Percentiles rank a stretch among this genome's conserved stretches.
Conservation (phyloP, 2,797 vertebrate species). For the Hypotaenidia philippensis region DNA sequence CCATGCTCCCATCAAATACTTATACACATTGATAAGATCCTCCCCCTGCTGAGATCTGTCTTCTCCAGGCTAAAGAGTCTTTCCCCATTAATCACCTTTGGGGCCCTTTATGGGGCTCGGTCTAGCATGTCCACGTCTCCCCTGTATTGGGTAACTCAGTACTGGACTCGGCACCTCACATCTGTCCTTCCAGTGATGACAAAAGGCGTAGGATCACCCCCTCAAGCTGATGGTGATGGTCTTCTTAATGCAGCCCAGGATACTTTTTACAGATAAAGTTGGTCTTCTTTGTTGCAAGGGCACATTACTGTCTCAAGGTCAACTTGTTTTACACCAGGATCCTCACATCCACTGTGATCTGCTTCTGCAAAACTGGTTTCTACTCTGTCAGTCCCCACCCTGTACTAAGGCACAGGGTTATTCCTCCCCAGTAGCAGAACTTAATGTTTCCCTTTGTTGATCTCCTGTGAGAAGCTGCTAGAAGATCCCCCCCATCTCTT, state of each 20-base stretch:
- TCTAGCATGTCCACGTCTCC: not conserved
- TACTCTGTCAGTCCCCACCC: not conserved
- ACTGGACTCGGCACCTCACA: not conserved
- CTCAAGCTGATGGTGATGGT: not conserved
- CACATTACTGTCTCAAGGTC: not conserved
- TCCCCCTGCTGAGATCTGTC: not conserved
- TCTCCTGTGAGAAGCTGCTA: not conserved
- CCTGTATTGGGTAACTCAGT: not conserved
- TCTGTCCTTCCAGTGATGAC: not conserved
- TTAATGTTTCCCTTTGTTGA: not conserved
- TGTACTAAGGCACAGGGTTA: not conserved
- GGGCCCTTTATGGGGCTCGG: not conserved
- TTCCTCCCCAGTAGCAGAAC: not conserved
- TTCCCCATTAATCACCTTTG: not conserved
- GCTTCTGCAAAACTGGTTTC: not conserved
- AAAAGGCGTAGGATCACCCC: not conserved
- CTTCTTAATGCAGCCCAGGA: not conserved
- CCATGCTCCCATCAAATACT: not conserved
- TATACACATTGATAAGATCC: not conserved
- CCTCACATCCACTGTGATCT: not conserved
- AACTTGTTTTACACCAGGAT: not conserved
- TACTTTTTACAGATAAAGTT: not conserved
- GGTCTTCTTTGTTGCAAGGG: not conserved
- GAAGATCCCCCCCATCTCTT: not conserved
- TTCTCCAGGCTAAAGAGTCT: not conserved